Evolutionary conservation across 2,888 invertebrate genomes (phyloP), one percentile per base, ranked within the genome.

Genomic region (Gymnosoma rotundatum): DNA sequence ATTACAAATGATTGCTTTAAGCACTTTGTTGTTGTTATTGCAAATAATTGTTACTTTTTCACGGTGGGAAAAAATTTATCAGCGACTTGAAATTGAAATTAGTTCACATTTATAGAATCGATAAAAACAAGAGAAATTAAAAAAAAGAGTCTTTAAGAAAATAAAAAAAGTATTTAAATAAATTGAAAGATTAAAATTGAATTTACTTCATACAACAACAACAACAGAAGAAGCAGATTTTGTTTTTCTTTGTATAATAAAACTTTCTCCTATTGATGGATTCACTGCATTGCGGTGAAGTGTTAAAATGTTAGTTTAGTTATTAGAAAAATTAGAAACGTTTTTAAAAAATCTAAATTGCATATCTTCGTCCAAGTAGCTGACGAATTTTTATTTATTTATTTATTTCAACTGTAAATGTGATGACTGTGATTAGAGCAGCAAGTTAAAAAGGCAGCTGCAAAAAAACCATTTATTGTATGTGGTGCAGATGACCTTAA

Each of bases 401-500:
- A 4, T 2, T 3, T 48, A n/a, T 64, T 64, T 56, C 45, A 45
- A 45, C 18, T 54, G 21, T 8, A 32, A 54, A 48, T 21, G 42
- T 38, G 58, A 18, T 50, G 50, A 76, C 25, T 25, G 58, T 76
- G 75, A 76, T 76, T 67, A 76, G 38, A 32, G 32, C 7, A 32
- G 38, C 42, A 42, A 73, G 42, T 54, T 63, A 52, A 52, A 73
- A 42, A 54, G 14, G 63, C 75, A 75, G 75, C 75, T 50, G 64
- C 36, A 45, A 7, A 10, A 58, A 75, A 36, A 10, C 18, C 32
- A 18, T 25, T 60, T 52, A 38, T 67, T 58, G 36, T 58, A 45
- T 52, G 18, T 54, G 52, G 16, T 18, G 9, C 18, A 61, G 61
- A 73, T 76, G 75, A 72, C 78, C 70, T 78, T 70, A 78, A 78